These are phyloP conservation scores for Drosophila flavopinicola DNA, from an alignment of 2,888 invertebrate species.

Conservation along the genomic window DNA sequence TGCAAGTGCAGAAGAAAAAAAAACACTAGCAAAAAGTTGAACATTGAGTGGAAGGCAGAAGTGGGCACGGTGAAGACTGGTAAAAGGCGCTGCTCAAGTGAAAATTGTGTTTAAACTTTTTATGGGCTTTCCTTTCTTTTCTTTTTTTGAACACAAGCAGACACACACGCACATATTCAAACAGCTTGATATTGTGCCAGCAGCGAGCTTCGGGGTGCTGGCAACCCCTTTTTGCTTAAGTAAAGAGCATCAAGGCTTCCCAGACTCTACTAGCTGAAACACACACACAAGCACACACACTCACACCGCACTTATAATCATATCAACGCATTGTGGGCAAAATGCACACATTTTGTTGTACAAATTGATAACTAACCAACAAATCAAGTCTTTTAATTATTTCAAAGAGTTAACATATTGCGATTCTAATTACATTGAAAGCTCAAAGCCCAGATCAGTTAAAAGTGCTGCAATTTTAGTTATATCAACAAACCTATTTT, in stretches of 20 bases:
- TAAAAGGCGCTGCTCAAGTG: slow-evolving; percentile 56
- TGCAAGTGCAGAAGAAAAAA: neutral
- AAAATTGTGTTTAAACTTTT: slow-evolving; percentile 62
- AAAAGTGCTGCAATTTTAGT: too few species aligned
- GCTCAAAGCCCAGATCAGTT: too few species aligned
- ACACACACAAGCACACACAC: neutral
- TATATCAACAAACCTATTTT: too few species aligned
- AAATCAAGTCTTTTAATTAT: neutral
- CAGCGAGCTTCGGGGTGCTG: slow-evolving; percentile 31
- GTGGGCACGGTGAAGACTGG: slow-evolving; percentile 26
- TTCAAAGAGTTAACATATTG: too few species aligned
- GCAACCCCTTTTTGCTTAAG: slow-evolving; percentile 15
- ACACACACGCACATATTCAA: neutral
- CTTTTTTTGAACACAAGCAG: neutral
- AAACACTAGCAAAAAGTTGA: slow-evolving; percentile 12
- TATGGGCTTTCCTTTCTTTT: slow-evolving; percentile 34
- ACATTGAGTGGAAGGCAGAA: slow-evolving; percentile 19
- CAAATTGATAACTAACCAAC: neutral
- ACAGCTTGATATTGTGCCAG: slow-evolving; percentile 33
- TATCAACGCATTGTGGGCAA: slow-evolving; percentile 15
- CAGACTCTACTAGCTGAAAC: neutral
- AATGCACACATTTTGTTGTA: too few species aligned
- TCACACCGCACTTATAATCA: slow-evolving; percentile 8
- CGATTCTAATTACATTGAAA: too few species aligned
- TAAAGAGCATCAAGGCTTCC: slow-evolving; percentile 8